A percentile compares a stretch with the other conserved stretches of the same genome.
Conservation (phyloP, 2,113 vertebrate species). For the Etheostoma cragini region DNA sequence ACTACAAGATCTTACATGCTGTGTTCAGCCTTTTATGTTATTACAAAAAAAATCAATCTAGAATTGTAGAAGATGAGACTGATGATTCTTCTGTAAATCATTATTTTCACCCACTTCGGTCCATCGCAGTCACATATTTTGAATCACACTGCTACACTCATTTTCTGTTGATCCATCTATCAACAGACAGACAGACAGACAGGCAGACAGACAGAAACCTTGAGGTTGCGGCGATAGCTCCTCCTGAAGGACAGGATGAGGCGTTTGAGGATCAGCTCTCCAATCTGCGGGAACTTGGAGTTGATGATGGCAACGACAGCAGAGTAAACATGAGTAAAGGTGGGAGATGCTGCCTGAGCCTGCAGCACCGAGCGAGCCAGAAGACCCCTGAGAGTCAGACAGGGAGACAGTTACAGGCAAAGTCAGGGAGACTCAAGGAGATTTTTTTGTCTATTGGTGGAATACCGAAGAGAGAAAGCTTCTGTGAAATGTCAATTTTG, state of each 20-base stretch:
- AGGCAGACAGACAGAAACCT: constrained; percentile 81
- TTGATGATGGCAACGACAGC: constrained; percentile 98
- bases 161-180: background rate
- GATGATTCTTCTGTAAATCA: no score
- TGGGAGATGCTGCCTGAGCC: constrained; percentile 95
- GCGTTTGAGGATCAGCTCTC: constrained; percentile 96
- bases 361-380: constrained; percentile 93
- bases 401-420: background rate
- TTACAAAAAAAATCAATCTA: no score
- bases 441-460: no score
- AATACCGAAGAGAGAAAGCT: background rate
- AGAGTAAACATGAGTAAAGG: constrained; percentile 96
- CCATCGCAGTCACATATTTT: no score
- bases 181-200: background rate
- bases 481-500: background rate
- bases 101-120: no score
- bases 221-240: constrained; percentile 97
- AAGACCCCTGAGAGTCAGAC: constrained; percentile 85
- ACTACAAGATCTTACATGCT: no score
- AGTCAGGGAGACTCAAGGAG: background rate
- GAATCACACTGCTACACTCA: no score
- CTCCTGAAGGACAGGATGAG: constrained; percentile 96
- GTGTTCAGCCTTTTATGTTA: no score
- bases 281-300: constrained; percentile 97
- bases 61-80: no score